Conservation (phyloP, 2,797 vertebrate species). For the Hypotaenidia philippensis region DNA sequence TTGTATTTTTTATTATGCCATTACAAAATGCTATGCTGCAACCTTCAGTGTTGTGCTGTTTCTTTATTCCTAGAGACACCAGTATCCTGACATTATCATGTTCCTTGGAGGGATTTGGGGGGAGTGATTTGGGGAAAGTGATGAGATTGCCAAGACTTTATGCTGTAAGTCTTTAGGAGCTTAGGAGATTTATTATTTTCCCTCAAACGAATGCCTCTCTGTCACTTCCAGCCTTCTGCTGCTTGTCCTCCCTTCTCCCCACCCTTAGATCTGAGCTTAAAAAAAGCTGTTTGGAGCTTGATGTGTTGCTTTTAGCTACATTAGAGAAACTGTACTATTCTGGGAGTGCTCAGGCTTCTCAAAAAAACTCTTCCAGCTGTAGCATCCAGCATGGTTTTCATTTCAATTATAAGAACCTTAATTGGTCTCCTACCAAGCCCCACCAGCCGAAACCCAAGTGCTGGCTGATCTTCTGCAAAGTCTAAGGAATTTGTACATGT, state of each 20-base stretch:
- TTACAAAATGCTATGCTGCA: background rate
- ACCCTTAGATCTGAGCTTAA: background rate
- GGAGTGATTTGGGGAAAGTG: background rate
- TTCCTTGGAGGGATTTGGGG: background rate
- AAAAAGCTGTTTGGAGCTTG: background rate
- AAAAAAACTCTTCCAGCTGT: background rate
- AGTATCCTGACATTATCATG: background rate
- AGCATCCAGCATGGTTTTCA: background rate
- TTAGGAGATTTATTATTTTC: background rate
- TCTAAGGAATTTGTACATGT: background rate
- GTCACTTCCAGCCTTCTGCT: background rate
- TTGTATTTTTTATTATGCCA: background rate
- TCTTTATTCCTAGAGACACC: background rate
- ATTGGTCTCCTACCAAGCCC: background rate
- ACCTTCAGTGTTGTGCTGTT: background rate
- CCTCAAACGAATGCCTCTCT: background rate
- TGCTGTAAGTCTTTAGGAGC: background rate
- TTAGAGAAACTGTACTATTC: constrained; percentile 13
- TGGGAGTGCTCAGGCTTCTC: background rate
- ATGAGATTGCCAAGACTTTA: background rate
- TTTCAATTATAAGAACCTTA: background rate
- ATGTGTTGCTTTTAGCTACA: background rate
- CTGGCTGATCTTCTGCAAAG: background rate
- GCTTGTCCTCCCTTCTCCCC: background rate
- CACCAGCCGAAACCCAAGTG: background rate